Conservation (phyloP, 1,140 invertebrate species). For the Chironomus striatipennis region DNA sequence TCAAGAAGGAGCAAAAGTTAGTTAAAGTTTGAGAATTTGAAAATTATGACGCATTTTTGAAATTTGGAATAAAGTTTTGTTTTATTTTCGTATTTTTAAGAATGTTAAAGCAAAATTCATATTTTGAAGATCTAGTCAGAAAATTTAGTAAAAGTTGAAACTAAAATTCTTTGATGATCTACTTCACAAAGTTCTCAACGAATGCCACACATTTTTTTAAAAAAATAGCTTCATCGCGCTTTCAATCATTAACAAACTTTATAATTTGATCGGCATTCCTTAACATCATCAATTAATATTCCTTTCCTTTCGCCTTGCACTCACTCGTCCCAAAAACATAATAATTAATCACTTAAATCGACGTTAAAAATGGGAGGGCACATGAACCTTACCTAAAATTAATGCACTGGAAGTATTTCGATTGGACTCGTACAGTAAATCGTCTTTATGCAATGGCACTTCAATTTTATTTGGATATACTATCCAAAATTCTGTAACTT, state of each 20-base stretch:
- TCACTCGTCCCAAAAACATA: not conserved
- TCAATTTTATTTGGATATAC: conserved; percentile 9
- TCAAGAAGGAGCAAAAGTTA: not conserved
- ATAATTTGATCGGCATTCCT: not conserved
- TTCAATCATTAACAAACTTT: too few relatives aligned
- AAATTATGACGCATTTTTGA: not conserved
- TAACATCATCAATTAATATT: not conserved
- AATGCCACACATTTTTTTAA: too few relatives aligned
- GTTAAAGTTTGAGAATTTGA: too few relatives aligned
- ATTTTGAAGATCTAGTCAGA: too few relatives aligned
- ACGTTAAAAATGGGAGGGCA: not conserved
- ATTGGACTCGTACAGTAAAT: conserved; percentile 39
- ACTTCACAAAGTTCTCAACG: too few relatives aligned
- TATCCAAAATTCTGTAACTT: not conserved
- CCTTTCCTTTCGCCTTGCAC: not conserved
- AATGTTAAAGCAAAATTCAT: too few relatives aligned
- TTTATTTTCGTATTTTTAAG: too few relatives aligned
- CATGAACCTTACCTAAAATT: not conserved
- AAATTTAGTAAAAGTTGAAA: too few relatives aligned
- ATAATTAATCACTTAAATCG: not conserved
- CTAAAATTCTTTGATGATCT: too few relatives aligned
- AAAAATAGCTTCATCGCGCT: too few relatives aligned
- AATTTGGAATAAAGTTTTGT: too few relatives aligned
- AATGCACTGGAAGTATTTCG: conserved; percentile 28
- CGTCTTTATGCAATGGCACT: conserved; percentile 34